Conservation (phyloP, 2,888 invertebrate species). For the Iselma pallidipennis region DNA sequence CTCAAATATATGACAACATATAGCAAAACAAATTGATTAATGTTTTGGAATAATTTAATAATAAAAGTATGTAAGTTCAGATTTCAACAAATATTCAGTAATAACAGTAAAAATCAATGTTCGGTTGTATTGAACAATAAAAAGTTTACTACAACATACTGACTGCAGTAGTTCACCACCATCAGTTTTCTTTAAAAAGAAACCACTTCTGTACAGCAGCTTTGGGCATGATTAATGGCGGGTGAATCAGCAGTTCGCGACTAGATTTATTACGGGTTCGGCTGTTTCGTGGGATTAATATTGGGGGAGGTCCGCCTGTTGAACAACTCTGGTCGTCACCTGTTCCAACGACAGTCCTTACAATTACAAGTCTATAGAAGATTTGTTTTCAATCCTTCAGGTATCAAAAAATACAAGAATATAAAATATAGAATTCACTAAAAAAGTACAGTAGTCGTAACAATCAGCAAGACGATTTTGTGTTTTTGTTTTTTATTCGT, state of each 20-base stretch:
- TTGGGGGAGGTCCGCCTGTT: conserved; percentile 28
- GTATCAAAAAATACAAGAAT: too few species aligned
- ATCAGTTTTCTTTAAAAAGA: not conserved
- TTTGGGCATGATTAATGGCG: conserved; percentile 40
- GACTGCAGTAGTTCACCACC: not conserved
- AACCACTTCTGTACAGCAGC: conserved; percentile 10
- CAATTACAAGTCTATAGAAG: conserved; percentile 15
- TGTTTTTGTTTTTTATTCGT: not conserved
- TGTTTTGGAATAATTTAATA: not conserved
- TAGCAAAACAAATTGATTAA: not conserved
- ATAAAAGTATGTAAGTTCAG: too few species aligned
- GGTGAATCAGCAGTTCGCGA: conserved; percentile 43
- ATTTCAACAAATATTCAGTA: too few species aligned
- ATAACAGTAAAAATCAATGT: not conserved
- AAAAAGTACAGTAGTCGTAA: not conserved
- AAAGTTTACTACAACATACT: too few species aligned
- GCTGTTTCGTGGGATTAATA: conserved; percentile 33
- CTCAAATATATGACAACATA: not conserved
- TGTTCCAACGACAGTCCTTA: conserved; percentile 29
- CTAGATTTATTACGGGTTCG: conserved; percentile 40
- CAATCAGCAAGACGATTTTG: too few species aligned
- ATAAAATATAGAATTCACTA: not conserved
- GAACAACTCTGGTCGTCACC: conserved; percentile 34
- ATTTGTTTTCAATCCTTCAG: too few species aligned
- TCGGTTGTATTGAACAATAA: too few species aligned